Evolutionary conservation across 2,113 vertebrate genomes (phyloP).

Genomic region (Leptobrachium leishanense): DNA sequence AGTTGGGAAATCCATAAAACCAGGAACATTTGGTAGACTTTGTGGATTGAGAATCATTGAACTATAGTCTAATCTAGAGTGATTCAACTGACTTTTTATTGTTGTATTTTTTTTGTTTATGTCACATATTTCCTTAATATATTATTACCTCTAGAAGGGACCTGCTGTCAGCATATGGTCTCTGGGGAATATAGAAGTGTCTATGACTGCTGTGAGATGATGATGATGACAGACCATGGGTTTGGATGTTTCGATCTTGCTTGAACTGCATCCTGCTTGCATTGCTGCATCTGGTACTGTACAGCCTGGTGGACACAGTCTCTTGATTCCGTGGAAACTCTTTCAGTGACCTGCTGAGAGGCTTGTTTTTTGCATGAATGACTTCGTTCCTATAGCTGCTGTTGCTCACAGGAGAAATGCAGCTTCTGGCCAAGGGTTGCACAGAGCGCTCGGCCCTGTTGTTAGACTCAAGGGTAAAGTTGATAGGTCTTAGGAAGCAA

Average conservation of each 20-base stretch:
- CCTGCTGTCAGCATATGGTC: conserved; percentile 72
- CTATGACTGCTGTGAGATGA: conserved; percentile 71
- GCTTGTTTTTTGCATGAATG: conserved; percentile 88
- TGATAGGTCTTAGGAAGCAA: conserved; percentile 85
- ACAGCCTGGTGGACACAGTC: conserved; percentile 68
- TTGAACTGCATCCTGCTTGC: conserved; percentile 76
- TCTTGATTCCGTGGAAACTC: conserved; percentile 78
- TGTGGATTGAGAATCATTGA: too few relatives aligned
- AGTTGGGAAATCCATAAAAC: too few relatives aligned
- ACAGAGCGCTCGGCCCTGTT: conserved; percentile 72
- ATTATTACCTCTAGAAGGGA: conserved; percentile 78
- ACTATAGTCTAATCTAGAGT: too few relatives aligned
- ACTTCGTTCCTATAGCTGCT: conserved; percentile 72
- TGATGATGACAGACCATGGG: conserved; percentile 64
- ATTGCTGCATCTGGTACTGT: conserved; percentile 75
- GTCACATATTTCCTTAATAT: too few relatives aligned
- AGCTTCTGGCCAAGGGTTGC: conserved; percentile 71
- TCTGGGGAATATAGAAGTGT: conserved; percentile 74
- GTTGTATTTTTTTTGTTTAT: not conserved
- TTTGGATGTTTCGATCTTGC: conserved; percentile 76
- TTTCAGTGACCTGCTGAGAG: conserved; percentile 90
- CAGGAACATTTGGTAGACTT: too few relatives aligned
- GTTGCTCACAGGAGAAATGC: conserved; percentile 69
- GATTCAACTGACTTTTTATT: not conserved
- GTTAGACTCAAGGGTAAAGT: conserved; percentile 74